phyloP scores from a whole-genome alignment of 2,888 invertebrate species.

The Sarcophaga carnaria region DNA sequence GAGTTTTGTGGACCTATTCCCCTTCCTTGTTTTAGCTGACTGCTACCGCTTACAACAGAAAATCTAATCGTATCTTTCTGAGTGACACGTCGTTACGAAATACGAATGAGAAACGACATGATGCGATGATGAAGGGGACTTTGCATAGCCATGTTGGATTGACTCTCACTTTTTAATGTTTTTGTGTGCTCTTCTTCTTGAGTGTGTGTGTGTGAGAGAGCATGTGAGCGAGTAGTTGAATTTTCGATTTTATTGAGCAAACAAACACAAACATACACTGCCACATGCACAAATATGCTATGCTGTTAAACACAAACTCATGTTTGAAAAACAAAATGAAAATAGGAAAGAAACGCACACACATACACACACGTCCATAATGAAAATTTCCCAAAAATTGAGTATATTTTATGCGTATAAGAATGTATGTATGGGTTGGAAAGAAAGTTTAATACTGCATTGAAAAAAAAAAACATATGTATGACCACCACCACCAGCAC shows the following conservation, averaged over 20 bases:
- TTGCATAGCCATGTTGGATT: too few relatives aligned
- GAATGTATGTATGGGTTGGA: background rate
- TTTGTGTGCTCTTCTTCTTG: too few relatives aligned
- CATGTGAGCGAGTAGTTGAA: background rate
- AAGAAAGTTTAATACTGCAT: too few relatives aligned
- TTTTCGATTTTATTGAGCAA: constrained; percentile 81
- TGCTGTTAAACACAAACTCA: too few relatives aligned
- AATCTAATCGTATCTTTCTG: too few relatives aligned
- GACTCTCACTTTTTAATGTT: too few relatives aligned
- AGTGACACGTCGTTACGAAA: too few relatives aligned
- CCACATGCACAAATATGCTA: background rate
- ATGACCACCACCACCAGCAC: background rate
- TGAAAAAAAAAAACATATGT: background rate
- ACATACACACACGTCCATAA: background rate
- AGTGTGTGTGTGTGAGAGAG: background rate
- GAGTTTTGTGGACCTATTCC: too few relatives aligned
- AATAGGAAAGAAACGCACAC: background rate
- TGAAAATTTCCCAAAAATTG: background rate
- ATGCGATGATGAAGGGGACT: too few relatives aligned
- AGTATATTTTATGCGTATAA: background rate
- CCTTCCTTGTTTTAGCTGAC: too few relatives aligned
- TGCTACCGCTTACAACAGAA: too few relatives aligned
- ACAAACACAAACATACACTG: constrained; percentile 68
- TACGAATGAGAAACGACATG: too few relatives aligned
- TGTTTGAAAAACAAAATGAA: background rate